Conservation (phyloP, 2,888 invertebrate genomes). For the Artemia sinica region DNA sequence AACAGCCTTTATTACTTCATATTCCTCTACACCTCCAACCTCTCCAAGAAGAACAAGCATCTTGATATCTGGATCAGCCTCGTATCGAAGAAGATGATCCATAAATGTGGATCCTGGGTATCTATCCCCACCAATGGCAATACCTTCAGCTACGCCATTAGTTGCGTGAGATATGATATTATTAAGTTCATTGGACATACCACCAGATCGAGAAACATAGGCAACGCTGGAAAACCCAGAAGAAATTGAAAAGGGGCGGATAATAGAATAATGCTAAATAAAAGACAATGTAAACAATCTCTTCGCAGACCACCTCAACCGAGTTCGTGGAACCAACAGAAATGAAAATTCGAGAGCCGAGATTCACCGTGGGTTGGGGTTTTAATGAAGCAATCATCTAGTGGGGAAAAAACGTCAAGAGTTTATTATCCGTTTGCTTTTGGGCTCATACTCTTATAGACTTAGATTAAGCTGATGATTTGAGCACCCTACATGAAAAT, state of each 20-base stretch:
- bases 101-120: conserved; percentile 97
- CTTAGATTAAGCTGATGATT: too few relatives aligned
- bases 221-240: conserved; percentile 52
- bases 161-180: conserved; percentile 92
- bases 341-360: conserved; percentile 4
- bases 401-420: too few relatives aligned
- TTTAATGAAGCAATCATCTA: too few relatives aligned
- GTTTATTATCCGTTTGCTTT: too few relatives aligned
- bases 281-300: conserved; percentile 11
- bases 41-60: conserved; percentile 90
- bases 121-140: conserved; percentile 92
- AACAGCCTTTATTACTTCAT: conserved; percentile 79
- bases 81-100: conserved; percentile 78
- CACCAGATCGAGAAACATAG: conserved; percentile 94
- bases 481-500: too few relatives aligned
- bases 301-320: not conserved
- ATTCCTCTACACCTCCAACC: conserved; percentile 96
- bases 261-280: conserved; percentile 16
- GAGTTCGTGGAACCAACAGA: not conserved
- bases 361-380: not conserved
- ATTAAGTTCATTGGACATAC: conserved; percentile 98
- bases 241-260: too few relatives aligned
- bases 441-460: too few relatives aligned
- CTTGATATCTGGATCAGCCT: conserved; percentile 52
- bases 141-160: conserved; percentile 91